These are phyloP conservation scores for Harlomillsia oculata DNA, from an alignment of 1,140 invertebrate genomes.

Conservation along the genomic window DNA sequence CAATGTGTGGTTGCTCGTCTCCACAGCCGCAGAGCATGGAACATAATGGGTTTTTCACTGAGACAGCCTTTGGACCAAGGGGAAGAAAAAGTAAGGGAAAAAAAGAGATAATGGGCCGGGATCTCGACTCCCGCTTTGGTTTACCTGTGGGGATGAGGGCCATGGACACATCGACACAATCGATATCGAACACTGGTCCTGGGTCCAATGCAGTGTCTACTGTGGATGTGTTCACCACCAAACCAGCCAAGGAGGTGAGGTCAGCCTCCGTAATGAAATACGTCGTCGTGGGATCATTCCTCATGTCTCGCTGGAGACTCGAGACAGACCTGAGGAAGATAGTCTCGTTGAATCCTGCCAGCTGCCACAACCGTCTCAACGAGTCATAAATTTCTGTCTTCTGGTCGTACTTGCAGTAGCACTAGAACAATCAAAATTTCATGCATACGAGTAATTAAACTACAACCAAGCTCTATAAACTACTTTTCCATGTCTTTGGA, in stretches of 20 bases:
- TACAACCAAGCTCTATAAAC: too few relatives aligned
- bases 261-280: conserved; percentile 27
- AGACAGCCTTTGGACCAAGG: too few relatives aligned
- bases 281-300: conserved; percentile 23
- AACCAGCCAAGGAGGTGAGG: conserved; percentile 16
- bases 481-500: too few relatives aligned
- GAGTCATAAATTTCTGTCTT: conserved; percentile 35
- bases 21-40: too few relatives aligned
- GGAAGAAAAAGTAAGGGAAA: background rate
- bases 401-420: conserved; percentile 36
- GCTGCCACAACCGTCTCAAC: conserved; percentile 29
- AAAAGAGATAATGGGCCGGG: background rate
- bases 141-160: conserved; percentile 35
- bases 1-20: too few relatives aligned
- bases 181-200: conserved; percentile 33
- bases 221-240: conserved; percentile 25
- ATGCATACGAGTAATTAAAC: too few relatives aligned
- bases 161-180: conserved; percentile 31
- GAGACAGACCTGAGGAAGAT: conserved; percentile 19
- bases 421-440: too few relatives aligned
- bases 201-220: conserved; percentile 15
- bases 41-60: too few relatives aligned
- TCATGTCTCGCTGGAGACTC: conserved; percentile 19
- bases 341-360: conserved; percentile 29
- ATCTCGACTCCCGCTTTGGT: background rate